Evolutionary conservation across 1,140 invertebrate species (phyloP), one percentile per base, ranked within the genome.

Genomic region (Oryctes rhinoceros): DNA sequence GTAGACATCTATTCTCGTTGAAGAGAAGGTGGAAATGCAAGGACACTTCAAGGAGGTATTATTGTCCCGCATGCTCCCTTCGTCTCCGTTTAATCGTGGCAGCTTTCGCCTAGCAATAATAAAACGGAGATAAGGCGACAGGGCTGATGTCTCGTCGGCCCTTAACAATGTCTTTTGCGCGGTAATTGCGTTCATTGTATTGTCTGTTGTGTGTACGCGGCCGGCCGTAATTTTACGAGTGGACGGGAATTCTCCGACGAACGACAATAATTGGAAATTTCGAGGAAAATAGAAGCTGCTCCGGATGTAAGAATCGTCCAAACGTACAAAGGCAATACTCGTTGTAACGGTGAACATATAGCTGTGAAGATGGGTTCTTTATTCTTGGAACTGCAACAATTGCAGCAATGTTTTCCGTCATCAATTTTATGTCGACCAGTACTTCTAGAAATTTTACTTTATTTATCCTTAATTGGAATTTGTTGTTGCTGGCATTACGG

Each of bases 151-250:
- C 24, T 30, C 53, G n/a, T 18, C n/a, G 6, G 4, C 15, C n/a
- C 53, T 59, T 59, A 59, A 59, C 53, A 59, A 59, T 59, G 53
- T 59, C 53, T 59, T 59, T 59, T 59, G 53, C 53, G 53, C 53
- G 53, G 53, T 59, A 59, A 59, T 59, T 59, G 53, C 53, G 53
- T 59, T 59, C 53, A 59, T 59, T 59, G 53, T 59, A 59, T n/a
- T 59, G 18, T 59, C 53, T 59, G 53, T 59, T 59, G 53, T 59
- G 53, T 59, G 53, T 59, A 59, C 53, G 53, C 18, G 53, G 53
- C n/a, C 15, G 15, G 53, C n/a, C 18, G 53, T 59, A 59, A 18
- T 59, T 59, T 59, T 59, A 59, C 53, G 53, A 59, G 53, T 15
- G 53, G 15, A 18, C 15, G 53, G 53, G 18, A 59, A 59, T 59